Conservation (phyloP, 2,113 vertebrate genomes). For the Drymodes brunneopygia region DNA sequence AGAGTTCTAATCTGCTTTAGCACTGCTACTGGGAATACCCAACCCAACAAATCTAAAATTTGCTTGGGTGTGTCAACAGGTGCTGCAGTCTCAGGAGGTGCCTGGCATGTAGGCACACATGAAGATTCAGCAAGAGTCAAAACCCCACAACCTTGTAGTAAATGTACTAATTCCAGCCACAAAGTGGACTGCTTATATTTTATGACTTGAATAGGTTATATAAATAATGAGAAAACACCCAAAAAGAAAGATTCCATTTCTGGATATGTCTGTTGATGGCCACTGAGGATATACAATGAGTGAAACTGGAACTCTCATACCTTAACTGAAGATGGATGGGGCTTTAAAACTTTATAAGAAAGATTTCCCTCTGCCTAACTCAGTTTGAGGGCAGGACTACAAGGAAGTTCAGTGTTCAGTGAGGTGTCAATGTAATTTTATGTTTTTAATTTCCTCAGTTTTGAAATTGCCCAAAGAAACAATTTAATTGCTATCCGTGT, state of each 20-base stretch:
- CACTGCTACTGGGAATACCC: neutral
- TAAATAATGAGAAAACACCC: neutral
- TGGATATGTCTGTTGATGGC: neutral
- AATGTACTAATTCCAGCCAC: neutral
- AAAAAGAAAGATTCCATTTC: neutral
- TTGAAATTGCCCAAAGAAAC: slow-evolving; percentile 6
- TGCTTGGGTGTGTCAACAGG: neutral
- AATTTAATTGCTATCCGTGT: neutral
- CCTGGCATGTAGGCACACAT: neutral
- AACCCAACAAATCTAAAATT: neutral
- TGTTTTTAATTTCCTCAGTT: slow-evolving; percentile 13
- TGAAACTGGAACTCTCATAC: neutral
- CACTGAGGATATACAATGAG: neutral
- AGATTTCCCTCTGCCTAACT: neutral
- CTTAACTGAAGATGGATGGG: neutral
- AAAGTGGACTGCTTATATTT: neutral
- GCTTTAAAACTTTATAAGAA: neutral
- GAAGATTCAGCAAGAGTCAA: neutral
- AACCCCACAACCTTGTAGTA: neutral
- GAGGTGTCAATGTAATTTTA: slow-evolving; percentile 12
- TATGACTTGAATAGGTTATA: neutral
- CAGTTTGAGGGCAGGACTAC: neutral
- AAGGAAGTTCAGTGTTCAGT: neutral
- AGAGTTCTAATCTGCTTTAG: neutral
- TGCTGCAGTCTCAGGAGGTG: neutral